Conservation (phyloP, 64 coral and sea anemone species). For the Stylophora pistillata region DNA sequence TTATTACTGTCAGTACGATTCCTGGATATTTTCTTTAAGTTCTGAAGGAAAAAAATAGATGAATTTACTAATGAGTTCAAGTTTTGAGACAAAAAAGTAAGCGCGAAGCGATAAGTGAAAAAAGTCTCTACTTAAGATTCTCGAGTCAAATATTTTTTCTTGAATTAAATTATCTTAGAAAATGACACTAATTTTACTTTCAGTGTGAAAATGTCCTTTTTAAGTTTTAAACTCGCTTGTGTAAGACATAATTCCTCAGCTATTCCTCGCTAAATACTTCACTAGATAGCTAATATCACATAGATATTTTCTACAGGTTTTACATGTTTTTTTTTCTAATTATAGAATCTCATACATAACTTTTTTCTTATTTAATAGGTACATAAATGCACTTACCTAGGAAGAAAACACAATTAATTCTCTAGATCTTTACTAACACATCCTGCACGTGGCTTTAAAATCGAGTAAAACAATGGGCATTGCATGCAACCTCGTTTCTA, state of each 20-base stretch:
- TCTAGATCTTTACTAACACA: neutral
- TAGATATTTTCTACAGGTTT: conserved; percentile 2
- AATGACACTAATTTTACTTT: conserved; percentile 2
- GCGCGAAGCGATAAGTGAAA: neutral
- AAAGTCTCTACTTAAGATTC: neutral
- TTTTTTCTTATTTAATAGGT: too few species aligned
- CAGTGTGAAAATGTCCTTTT: neutral
- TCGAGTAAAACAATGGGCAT: neutral
- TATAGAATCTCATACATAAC: too few species aligned
- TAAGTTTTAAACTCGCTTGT: neutral
- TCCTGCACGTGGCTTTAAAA: neutral
- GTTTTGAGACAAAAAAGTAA: neutral
- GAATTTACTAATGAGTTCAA: conserved; percentile 17
- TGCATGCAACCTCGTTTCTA: conserved; percentile 38
- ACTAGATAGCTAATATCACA: neutral
- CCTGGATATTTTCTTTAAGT: conserved; percentile 9
- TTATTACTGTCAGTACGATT: neutral
- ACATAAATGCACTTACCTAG: too few species aligned
- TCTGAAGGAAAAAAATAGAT: conserved; percentile 1
- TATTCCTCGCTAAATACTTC: neutral
- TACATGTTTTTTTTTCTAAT: conserved; percentile 24
- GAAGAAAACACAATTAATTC: neutral
- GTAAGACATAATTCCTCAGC: neutral
- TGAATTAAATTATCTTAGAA: neutral
- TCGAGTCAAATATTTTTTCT: neutral